Evolutionary conservation across 2,888 invertebrate genomes (phyloP).

Genomic region (Phaedon cochleariae): DNA sequence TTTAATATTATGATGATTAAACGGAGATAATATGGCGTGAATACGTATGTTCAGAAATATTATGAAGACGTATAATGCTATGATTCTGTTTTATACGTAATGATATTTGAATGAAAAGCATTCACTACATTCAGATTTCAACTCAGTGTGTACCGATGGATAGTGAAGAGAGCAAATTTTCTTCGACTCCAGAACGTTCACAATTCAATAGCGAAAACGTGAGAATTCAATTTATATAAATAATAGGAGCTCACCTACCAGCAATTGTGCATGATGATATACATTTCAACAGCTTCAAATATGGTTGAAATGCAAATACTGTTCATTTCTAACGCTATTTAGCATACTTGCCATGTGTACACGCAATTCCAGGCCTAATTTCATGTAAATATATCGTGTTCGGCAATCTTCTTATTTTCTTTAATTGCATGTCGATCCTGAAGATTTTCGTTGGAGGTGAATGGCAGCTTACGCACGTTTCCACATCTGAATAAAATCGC

Average conservation of each 20-base stretch:
- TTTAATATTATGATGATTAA: too few relatives aligned
- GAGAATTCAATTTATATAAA: background rate
- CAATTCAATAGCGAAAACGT: background rate
- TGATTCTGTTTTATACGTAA: too few relatives aligned
- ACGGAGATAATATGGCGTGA: too few relatives aligned
- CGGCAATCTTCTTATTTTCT: slow-evolving; percentile 53
- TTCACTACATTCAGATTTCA: too few relatives aligned
- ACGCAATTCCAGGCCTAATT: slow-evolving; percentile 55
- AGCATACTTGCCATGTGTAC: slow-evolving; percentile 38
- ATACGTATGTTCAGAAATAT: too few relatives aligned
- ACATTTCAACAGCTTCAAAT: slow-evolving; percentile 27
- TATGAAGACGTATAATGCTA: too few relatives aligned
- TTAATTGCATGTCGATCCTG: slow-evolving; percentile 56
- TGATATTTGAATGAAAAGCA: too few relatives aligned
- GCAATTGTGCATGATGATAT: slow-evolving; percentile 22
- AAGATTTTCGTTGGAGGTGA: slow-evolving; percentile 50
- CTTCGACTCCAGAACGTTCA: background rate
- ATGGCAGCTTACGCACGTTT: slow-evolving; percentile 42
- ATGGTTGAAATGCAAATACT: slow-evolving; percentile 41
- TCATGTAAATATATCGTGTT: slow-evolving; percentile 51
- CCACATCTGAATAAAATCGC: slow-evolving; percentile 43
- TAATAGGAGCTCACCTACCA: background rate
- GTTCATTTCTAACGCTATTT: slow-evolving; percentile 38
- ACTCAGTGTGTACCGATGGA: too few relatives aligned
- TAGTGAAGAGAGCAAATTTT: too few relatives aligned